These are phyloP conservation scores for Sinelater perroti DNA, from an alignment of 2,888 invertebrate species.

Conservation along the genomic window DNA sequence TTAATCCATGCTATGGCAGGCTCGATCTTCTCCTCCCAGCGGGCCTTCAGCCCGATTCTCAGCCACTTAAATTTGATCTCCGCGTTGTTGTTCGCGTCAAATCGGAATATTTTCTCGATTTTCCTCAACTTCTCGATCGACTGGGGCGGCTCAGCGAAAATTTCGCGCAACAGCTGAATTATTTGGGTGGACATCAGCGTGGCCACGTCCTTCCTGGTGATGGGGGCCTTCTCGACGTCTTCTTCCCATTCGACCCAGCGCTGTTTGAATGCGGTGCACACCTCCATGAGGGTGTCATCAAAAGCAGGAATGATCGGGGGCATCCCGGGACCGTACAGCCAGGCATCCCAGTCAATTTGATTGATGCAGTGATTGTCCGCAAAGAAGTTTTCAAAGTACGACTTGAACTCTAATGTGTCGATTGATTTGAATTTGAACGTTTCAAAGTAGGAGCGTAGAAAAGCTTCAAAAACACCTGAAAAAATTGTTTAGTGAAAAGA, in stretches of 20 bases:
- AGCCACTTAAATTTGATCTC: constrained; percentile 85
- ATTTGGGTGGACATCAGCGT: constrained; percentile 71
- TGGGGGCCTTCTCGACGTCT: constrained; percentile 56
- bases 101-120: constrained; percentile 71
- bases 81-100: constrained; percentile 74
- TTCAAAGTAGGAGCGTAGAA: constrained; percentile 81
- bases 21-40: constrained; percentile 72
- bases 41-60: constrained; percentile 77
- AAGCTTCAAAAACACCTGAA: constrained; percentile 77
- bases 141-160: constrained; percentile 67
- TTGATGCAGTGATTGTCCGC: constrained; percentile 65
- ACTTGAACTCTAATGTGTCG: constrained; percentile 82
- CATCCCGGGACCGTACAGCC: constrained; percentile 87
- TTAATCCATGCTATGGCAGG: constrained; percentile 81
- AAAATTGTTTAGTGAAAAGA: no score
- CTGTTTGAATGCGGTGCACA: constrained; percentile 66
- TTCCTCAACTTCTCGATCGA: constrained; percentile 67
- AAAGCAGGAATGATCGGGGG: constrained; percentile 86
- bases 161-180: constrained; percentile 72
- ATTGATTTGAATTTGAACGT: constrained; percentile 84
- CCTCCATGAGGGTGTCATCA: constrained; percentile 72
- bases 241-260: constrained; percentile 63
- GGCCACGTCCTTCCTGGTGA: constrained; percentile 64
- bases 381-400: constrained; percentile 76
- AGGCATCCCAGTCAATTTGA: constrained; percentile 82